These are phyloP conservation scores for Spea bombifrons DNA, from an alignment of 2,113 vertebrate genomes.

Conservation along the genomic window DNA sequence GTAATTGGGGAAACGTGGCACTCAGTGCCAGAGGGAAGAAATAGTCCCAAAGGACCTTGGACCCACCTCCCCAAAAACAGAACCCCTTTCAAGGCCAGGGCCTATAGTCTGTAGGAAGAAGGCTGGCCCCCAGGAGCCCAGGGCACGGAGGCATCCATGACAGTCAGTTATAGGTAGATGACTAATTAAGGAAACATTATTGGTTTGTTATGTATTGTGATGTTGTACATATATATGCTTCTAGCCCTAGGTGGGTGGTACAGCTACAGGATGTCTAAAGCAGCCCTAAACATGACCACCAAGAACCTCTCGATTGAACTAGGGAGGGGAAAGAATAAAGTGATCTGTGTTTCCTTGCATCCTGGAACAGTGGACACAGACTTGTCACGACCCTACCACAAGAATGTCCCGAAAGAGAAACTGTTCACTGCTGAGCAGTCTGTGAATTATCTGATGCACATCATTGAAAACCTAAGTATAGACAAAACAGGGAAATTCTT, in stretches of 20 bases:
- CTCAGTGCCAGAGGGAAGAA: too few relatives aligned
- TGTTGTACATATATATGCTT: slow-evolving; percentile 1
- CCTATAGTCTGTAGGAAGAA: too few relatives aligned
- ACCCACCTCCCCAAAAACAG: too few relatives aligned
- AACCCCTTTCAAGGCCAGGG: too few relatives aligned
- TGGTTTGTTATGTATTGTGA: neutral
- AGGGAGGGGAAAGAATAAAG: slow-evolving; percentile 55
- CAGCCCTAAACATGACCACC: slow-evolving; percentile 66
- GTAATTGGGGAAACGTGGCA: too few relatives aligned
- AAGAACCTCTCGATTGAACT: slow-evolving; percentile 67
- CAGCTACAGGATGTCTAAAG: slow-evolving; percentile 66
- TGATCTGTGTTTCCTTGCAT: slow-evolving; percentile 63
- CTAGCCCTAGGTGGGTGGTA: slow-evolving; percentile 64
- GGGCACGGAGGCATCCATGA: too few relatives aligned
- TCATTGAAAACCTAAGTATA: slow-evolving; percentile 55
- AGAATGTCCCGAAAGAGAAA: slow-evolving; percentile 59
- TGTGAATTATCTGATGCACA: slow-evolving; percentile 57
- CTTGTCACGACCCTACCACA: slow-evolving; percentile 64
- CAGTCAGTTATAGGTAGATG: too few relatives aligned
- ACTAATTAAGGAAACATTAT: too few relatives aligned
- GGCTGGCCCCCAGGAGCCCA: too few relatives aligned
- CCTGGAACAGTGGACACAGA: slow-evolving; percentile 61
- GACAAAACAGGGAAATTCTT: slow-evolving; percentile 61
- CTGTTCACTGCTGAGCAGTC: slow-evolving; percentile 61
- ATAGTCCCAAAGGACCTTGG: too few relatives aligned